Evolutionary conservation across 2,888 invertebrate genomes (phyloP), one percentile per base, ranked within the genome.

Genomic region (Cheilosia vulpina): DNA sequence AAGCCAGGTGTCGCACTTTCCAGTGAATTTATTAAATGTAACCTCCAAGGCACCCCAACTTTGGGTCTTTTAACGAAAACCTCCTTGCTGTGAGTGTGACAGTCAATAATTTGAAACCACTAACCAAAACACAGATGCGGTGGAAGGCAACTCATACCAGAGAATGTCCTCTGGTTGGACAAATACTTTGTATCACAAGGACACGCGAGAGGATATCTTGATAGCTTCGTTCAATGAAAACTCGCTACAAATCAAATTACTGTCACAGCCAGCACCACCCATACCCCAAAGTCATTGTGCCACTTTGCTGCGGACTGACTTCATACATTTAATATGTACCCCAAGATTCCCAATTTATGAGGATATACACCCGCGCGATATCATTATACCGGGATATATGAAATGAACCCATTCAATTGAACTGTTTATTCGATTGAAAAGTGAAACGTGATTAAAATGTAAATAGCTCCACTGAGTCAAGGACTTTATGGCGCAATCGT

Each of bases 371-470:
- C 52, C 68, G 50, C 55, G 62, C 69, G 34, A 60, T 47, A 68
- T 52, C 62, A 76, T 68, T 76, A 69, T 38, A 17, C 17, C 31
- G 41, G 34, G 55, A 27, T 57, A 38, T 15, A 31, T 38, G 77
- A 72, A 9, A 21, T 38, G 77, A 72, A 52, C 55, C 55, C 55
- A 55, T 78, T 62, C 66, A 73, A 69, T 84, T 19, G 68, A 65
- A 79, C 52, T 47, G 69, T 79, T 79, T 79, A 79, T 75, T 45
- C 73, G 68, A 79, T 84, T 79, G 79, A 83, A 83, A 79, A 62
- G 41, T 27, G 34, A 53, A 50, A 83, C 82, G 82, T 78, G 82
- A 72, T 68, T 66, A 62, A 78, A 78, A 83, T 82, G 58, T 58
- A 60, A 83, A 83, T 43, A 57, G 24, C 19, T 0, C 15, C 45